Conservation (phyloP, 2,888 invertebrate genomes). For the Morpho helenor region DNA sequence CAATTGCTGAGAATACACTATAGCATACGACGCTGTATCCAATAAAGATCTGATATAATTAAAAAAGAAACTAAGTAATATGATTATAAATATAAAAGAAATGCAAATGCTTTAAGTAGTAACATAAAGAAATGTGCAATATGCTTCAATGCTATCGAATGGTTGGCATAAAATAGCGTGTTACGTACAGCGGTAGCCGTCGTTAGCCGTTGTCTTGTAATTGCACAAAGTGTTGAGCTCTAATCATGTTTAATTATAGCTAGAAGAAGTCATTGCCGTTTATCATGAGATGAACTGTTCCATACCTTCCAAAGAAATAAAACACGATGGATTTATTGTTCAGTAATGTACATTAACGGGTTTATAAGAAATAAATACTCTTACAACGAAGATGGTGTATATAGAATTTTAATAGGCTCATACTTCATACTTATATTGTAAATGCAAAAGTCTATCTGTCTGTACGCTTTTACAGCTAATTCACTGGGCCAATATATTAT, state of each 20-base stretch:
- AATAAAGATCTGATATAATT: no score
- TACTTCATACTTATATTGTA: no score
- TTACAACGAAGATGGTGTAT: no score
- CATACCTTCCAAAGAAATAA: constrained; percentile 62
- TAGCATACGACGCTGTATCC: no score
- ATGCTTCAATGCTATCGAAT: constrained; percentile 68
- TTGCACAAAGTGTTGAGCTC: constrained; percentile 75
- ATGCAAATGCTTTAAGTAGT: no score
- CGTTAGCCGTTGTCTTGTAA: constrained; percentile 63
- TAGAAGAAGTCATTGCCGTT: constrained; percentile 71
- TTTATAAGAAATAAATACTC: no score
- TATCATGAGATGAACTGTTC: constrained; percentile 78
- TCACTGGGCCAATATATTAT: no score
- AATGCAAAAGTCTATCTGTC: not conserved
- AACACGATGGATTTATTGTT: constrained; percentile 49
- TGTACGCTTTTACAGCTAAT: not conserved
- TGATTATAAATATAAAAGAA: no score
- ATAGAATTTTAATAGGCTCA: no score
- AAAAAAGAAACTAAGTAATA: no score
- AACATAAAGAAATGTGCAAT: constrained; percentile 26
- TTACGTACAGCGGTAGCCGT: constrained; percentile 61
- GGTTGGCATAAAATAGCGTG: constrained; percentile 58
- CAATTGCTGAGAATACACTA: no score
- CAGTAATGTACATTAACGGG: constrained; percentile 1
- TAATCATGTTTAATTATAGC: constrained; percentile 76